Evolutionary conservation across 1,140 invertebrate genomes (phyloP).

Genomic region (Coptotermes formosanus): DNA sequence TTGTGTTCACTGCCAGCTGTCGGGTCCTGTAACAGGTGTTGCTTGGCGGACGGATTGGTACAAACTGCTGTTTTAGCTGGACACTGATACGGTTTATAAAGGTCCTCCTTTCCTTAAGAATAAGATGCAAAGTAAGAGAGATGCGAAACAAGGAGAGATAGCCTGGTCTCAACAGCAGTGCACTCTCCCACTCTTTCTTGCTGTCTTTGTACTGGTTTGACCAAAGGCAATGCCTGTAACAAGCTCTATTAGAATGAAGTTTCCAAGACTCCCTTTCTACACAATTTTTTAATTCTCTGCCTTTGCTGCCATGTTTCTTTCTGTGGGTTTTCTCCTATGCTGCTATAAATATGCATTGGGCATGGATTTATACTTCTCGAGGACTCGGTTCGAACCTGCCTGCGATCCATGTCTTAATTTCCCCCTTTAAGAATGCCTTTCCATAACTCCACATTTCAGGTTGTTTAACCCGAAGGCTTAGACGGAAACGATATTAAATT

Average conservation of each 20-base stretch:
- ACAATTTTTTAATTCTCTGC: background rate
- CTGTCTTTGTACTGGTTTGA: background rate
- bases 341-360: background rate
- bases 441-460: too few relatives aligned
- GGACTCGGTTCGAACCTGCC: background rate
- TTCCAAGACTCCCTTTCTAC: conserved; percentile 5
- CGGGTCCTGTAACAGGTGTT: background rate
- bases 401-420: background rate
- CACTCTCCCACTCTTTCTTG: background rate
- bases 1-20: background rate
- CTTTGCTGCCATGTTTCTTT: background rate
- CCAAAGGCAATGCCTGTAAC: background rate
- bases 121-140: background rate
- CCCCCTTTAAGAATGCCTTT: too few relatives aligned
- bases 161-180: background rate
- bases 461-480: too few relatives aligned
- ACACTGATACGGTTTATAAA: background rate
- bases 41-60: background rate
- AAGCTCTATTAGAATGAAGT: background rate
- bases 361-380: background rate
- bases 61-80: background rate
- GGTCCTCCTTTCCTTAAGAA: background rate
- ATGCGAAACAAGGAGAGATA: background rate
- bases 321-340: background rate
- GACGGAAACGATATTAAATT: too few relatives aligned